Base-by-base conservation (phyloP, 2,113 vertebrate species). In the Oryzias celebensis region DNA sequence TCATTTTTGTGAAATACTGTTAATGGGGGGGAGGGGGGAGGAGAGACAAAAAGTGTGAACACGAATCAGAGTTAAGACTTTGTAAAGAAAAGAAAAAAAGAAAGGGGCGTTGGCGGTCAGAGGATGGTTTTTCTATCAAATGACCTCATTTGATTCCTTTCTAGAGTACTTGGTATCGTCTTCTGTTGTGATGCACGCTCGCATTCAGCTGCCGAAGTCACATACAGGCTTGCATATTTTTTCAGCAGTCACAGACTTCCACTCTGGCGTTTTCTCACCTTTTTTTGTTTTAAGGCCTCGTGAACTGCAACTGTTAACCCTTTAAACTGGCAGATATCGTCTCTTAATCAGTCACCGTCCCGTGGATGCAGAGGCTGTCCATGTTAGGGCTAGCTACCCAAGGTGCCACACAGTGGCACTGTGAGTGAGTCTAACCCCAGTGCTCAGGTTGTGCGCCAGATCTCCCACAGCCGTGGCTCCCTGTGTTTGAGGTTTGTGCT, bases 1-100 rank as follows among this genome's bases (percentile, higher is more conserved):
- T 93, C 91, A 93, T 93, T 92, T 78, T 86, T 93, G 93, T 95
- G 94, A 97, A 36, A 97, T 95, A 98, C 91, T 91, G 90, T 87
- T 91, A 87, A 85, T 87, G 85, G 91, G 94, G 94, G 24, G 55
- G 52, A 16, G 28, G 23, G 57, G 42, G 20, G 15, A 78, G 88
- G 42, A 90, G 91, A 92, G 62, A 73, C 66, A 67, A 74, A 69
- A 87, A 81, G 74, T 54, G 59, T 58, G 56, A 92, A 93, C 88
- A 93, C 90, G 89, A 92, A 90, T 90, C 90, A 92, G 91, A 90
- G 90, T 92, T 89, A 93, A 94, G 93, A 93, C 85, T 87, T 84
- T 55, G 36, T 36, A 36, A 36, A 81, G 84, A 18, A 84, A 82
- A 60, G 55, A 76, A 70, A 77, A 53, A 80, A 72, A 69, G 72